Evolutionary conservation across 2,888 invertebrate species (phyloP), one percentile per base, ranked within the genome.

Genomic region (Eucera pruinosa): DNA sequence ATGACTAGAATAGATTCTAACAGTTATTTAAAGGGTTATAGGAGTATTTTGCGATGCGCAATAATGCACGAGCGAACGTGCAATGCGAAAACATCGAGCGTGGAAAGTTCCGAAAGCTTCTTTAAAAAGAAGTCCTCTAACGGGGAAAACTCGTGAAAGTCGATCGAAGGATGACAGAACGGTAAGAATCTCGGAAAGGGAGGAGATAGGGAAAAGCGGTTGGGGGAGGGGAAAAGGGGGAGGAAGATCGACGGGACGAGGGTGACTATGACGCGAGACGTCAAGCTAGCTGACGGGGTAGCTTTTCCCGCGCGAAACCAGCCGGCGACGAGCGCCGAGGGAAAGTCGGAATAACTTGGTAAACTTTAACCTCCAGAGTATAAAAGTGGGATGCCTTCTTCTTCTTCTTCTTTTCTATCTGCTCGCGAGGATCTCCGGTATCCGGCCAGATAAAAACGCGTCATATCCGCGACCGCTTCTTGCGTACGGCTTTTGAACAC

Each of bases 321-420:
- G 58, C 57, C 58, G 70, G 36, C 58, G 55, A 58, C 41, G 74
- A 45, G 60, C 71, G 77, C 78, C 73, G 52, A 73, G 68, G 67
- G 80, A 89, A 89, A 91, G 89, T 89, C 89, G 87, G 90, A 91
- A 91, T 91, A 91, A 91, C 90, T 91, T 90, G 78, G 83, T 82
- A 87, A 90, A 90, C 88, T 90, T 88, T 87, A 88, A 89, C 89
- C 88, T 89, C 86, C 83, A 78, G 87, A 87, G 90, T 86, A 89
- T 89, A 89, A 89, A 89, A 90, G 86, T 87, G 86, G 79, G 83
- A 86, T 80, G 81, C 84, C 87, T n/a, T n/a, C n/a, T n/a, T n/a
- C n/a, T n/a, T n/a, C n/a, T n/a, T n/a, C n/a, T 86, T 86, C 87
- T 87, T 86, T 89, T 89, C 89, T 89, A 90, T 90, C 90, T 89